Evolutionary conservation across 2,888 invertebrate genomes (phyloP).

Genomic region (Melipona bicolor): DNA sequence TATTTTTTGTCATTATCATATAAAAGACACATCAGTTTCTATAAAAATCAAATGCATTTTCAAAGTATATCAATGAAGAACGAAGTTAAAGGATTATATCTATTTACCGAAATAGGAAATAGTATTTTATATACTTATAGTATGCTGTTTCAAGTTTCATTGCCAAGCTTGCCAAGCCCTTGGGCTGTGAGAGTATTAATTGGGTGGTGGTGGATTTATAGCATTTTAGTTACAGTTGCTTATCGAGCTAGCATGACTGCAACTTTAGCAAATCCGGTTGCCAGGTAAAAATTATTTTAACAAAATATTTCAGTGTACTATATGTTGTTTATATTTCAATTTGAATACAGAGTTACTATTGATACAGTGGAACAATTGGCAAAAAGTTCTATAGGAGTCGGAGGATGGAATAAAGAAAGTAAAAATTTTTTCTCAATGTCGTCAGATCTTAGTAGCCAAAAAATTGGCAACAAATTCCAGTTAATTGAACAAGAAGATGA

Average conservation of each 20-base stretch:
- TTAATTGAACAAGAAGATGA: constrained; percentile 87
- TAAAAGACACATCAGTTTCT: constrained; percentile 45
- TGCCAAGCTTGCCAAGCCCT: constrained; percentile 91
- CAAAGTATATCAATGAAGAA: constrained; percentile 54
- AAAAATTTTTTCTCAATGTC: constrained; percentile 90
- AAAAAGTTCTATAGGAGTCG: constrained; percentile 88
- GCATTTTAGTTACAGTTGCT: constrained; percentile 91
- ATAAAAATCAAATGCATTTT: constrained; percentile 40
- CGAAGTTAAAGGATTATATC: constrained; percentile 86
- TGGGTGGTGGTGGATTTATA: constrained; percentile 95
- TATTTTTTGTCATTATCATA: constrained; percentile 62
- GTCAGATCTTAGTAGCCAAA: constrained; percentile 88
- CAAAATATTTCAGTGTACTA: not conserved
- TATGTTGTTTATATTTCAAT: not conserved
- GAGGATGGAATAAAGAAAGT: constrained; percentile 90
- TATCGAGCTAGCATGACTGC: constrained; percentile 95
- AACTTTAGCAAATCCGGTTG: constrained; percentile 91
- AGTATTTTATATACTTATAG: constrained; percentile 92
- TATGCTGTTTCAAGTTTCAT: constrained; percentile 91
- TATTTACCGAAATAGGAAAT: constrained; percentile 90
- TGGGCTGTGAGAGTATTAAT: constrained; percentile 93
- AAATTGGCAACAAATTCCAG: constrained; percentile 89
- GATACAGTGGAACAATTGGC: constrained; percentile 90
- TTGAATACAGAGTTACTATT: constrained; percentile 88
- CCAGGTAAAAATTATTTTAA: constrained; percentile 84